phyloP scores from a whole-genome alignment of 2,797 vertebrate species.

The Periophthalmus magnuspinnatus region DNA sequence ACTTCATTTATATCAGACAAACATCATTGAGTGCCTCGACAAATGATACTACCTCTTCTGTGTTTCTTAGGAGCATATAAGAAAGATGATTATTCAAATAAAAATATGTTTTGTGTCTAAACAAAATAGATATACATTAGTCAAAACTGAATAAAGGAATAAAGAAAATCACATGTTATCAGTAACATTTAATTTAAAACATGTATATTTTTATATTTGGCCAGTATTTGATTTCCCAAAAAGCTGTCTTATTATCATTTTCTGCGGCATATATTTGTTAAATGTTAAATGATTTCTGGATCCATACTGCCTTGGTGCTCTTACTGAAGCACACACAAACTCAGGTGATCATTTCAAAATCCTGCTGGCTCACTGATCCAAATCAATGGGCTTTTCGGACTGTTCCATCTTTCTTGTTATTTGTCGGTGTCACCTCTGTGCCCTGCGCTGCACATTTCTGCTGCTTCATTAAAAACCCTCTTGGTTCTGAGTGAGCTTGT shows the following conservation, averaged over 20 bases:
- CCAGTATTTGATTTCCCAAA: background rate
- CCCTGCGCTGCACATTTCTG: slow-evolving; percentile 27
- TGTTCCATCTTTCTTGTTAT: slow-evolving; percentile 35
- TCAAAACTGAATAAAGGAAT: background rate
- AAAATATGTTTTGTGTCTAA: background rate
- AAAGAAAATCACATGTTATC: background rate
- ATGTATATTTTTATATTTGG: too few relatives aligned
- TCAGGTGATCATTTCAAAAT: slow-evolving; percentile 49
- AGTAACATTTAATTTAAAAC: too few relatives aligned
- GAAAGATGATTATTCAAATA: background rate
- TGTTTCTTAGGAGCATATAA: background rate
- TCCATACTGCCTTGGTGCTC: slow-evolving; percentile 34
- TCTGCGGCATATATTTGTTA: slow-evolving; percentile 34
- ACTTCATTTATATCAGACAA: slow-evolving; percentile 34
- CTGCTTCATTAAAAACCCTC: slow-evolving; percentile 37
- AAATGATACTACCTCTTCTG: too few relatives aligned
- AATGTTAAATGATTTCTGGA: slow-evolving; percentile 25
- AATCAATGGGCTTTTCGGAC: slow-evolving; percentile 49
- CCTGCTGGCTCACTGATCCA: slow-evolving; percentile 41
- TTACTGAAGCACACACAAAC: slow-evolving; percentile 34
- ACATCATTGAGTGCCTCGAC: too few relatives aligned
- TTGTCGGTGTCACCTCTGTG: slow-evolving; percentile 57
- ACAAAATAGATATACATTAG: background rate
- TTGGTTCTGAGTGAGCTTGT: slow-evolving; percentile 43
- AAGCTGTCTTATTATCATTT: slow-evolving; percentile 50